phyloP scores from a whole-genome alignment of 1,140 invertebrate species.

The Rhyzopertha dominica region DNA sequence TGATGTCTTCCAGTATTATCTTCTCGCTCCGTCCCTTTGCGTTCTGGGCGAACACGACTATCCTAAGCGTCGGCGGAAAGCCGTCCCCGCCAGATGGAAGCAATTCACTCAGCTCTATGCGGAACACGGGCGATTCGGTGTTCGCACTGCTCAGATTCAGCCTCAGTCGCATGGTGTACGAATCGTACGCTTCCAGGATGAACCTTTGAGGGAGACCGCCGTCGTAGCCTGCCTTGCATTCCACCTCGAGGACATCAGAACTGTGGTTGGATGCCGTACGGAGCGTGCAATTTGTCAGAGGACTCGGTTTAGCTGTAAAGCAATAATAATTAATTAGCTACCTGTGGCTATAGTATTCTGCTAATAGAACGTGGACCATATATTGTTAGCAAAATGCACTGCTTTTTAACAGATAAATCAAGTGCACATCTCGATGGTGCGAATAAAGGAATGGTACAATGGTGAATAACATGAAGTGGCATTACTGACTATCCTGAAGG shows the following conservation, averaged over 20 bases:
- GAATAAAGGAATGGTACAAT: no score
- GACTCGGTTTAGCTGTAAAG: slow-evolving; percentile 66
- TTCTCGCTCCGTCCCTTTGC: slow-evolving; percentile 80
- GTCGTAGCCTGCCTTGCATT: slow-evolving; percentile 74
- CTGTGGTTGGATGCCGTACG: slow-evolving; percentile 63
- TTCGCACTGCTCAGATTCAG: slow-evolving; percentile 56
- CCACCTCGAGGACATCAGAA: slow-evolving; percentile 64
- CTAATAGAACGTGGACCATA: no score
- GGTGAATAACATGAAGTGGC: no score
- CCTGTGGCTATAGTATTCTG: no score
- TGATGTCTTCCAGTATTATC: slow-evolving; percentile 75
- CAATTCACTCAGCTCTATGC: slow-evolving; percentile 52
- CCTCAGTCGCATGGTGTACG: slow-evolving; percentile 60
- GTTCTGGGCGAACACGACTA: slow-evolving; percentile 80
- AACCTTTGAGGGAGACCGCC: slow-evolving; percentile 80
- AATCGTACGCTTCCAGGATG: slow-evolving; percentile 73
- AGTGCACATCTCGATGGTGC: no score
- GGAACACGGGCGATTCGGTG: slow-evolving; percentile 59
- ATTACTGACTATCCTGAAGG: no score
- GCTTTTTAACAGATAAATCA: no score
- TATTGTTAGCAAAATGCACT: no score
- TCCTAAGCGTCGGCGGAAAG: slow-evolving; percentile 55
- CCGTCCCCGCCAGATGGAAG: slow-evolving; percentile 26
- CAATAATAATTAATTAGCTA: slow-evolving; percentile 4
- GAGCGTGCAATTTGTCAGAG: slow-evolving; percentile 77